Evolutionary conservation across 1,140 invertebrate species (phyloP), one percentile per base, ranked within the genome.

Genomic region (Nebria ingens): DNA sequence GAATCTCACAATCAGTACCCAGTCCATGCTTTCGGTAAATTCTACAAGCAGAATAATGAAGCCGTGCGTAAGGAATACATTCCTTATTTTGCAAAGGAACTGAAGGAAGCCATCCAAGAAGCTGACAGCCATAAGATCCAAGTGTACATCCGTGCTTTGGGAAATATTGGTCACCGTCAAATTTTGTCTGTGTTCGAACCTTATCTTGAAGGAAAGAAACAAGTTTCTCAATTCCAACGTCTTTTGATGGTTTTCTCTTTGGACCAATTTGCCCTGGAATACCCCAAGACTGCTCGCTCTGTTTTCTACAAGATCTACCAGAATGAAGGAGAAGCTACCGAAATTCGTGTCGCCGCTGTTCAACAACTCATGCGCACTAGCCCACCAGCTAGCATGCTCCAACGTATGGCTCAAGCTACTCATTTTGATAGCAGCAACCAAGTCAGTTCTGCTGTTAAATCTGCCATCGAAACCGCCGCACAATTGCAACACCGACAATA

Each of bases 331-430:
- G 84, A 87, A 59, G 59, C 72, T 15, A 75, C 80, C 54, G 77
- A 85, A 71, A 68, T 86, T 1, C 76, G 85, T 59, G 76, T 77
- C 19, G 77, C 78, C 40, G 83, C 84, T 38, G 77, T 85, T 11
- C 75, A 73, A 21, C 68, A 76, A n/a, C 51, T 80, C 22, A 77
- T 85, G 68, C 72, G 70, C 45, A 73, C 77, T 23, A 69, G 77
- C 38, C 84, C 84, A 12, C 73, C 81, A 0, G 62, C 69, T 15
- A 67, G 65, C 4, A 82, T 85, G 74, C 76, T 87, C 60, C 79
- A 83, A 68, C 71, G 75, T 38, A 83, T 87, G 77, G 85, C 85
- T 42, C 62, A 79, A 59, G 79, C 76, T 64, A 86, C 83, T 2
- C 77, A 83, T 56, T 65, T 73, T 25, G 85, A 87, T 61, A 69